Conservation (phyloP, 2,888 invertebrate genomes). For the Nycteola revayana region DNA sequence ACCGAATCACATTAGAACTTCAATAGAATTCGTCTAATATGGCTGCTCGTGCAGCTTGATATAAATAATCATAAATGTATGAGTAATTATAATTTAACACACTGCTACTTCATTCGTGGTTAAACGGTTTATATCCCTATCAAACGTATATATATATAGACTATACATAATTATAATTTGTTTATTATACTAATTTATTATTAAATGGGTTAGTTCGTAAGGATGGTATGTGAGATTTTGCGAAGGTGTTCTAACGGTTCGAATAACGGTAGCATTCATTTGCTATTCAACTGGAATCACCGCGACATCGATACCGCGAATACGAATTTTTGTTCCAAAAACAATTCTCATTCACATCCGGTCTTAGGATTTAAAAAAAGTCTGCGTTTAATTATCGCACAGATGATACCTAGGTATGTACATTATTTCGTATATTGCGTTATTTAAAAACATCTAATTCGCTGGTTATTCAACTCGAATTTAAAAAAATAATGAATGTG, state of each 20-base stretch:
- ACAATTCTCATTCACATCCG: conserved; percentile 27
- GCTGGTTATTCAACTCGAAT: conserved; percentile 4
- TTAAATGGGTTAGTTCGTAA: conserved; percentile 28
- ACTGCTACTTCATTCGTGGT: too few species aligned
- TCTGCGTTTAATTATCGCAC: too few species aligned
- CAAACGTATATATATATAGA: too few species aligned
- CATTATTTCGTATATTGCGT: conserved; percentile 1
- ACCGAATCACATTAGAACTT: too few species aligned
- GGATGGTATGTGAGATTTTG: conserved; percentile 50
- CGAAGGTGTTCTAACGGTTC: conserved; percentile 64
- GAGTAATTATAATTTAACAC: too few species aligned
- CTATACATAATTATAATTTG: too few species aligned
- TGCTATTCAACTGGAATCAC: conserved; percentile 62
- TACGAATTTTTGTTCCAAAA: conserved; percentile 53
- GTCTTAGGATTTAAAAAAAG: conserved; percentile 8
- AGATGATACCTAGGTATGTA: too few species aligned
- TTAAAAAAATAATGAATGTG: conserved; percentile 7
- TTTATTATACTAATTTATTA: background rate
- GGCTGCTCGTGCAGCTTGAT: too few species aligned
- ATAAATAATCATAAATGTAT: too few species aligned
- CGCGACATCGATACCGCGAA: conserved; percentile 59
- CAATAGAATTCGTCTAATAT: too few species aligned
- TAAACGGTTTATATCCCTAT: too few species aligned
- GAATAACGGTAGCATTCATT: conserved; percentile 69
- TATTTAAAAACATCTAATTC: conserved; percentile 16